Percentiles rank a stretch among this genome's conserved stretches.
phyloP scores from a whole-genome alignment of 2,113 vertebrate species.

The Cyanoderma ruficeps region DNA sequence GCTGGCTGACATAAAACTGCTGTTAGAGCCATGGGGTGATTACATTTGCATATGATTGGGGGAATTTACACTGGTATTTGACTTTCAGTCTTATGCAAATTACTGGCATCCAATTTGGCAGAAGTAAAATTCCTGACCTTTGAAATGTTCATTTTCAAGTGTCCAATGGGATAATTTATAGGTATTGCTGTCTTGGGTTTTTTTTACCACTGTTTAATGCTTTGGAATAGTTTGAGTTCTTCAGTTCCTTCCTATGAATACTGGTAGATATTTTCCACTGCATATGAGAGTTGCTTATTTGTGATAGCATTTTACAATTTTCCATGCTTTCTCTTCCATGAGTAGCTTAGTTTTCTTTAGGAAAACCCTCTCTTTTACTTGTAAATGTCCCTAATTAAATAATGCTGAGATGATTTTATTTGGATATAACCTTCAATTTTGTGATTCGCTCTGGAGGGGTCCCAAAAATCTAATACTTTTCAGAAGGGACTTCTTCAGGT shows the following conservation, averaged over 20 bases:
- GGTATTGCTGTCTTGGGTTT: constrained; percentile 58
- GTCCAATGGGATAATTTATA: constrained; percentile 62
- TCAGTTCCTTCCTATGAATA: background rate
- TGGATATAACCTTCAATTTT: constrained; percentile 1
- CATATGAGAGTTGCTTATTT: background rate
- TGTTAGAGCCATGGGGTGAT: constrained; percentile 55
- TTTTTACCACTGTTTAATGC: constrained; percentile 51
- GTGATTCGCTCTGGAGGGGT: constrained; percentile 18
- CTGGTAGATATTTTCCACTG: constrained; percentile 17
- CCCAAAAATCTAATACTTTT: background rate
- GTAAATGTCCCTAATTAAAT: constrained; percentile 33
- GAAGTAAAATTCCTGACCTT: constrained; percentile 82
- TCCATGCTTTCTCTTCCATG: background rate
- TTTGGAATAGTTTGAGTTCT: constrained; percentile 24
- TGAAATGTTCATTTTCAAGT: constrained; percentile 71
- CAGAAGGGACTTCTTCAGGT: background rate
- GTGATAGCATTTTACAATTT: constrained; percentile 18
- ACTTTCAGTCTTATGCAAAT: constrained; percentile 81
- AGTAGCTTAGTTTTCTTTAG: constrained; percentile 12
- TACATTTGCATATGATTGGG: constrained; percentile 74
- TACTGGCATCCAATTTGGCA: constrained; percentile 72
- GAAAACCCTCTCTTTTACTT: constrained; percentile 37
- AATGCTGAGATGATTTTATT: constrained; percentile 47
- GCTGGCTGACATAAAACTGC: constrained; percentile 42
- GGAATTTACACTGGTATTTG: constrained; percentile 76